phyloP scores from a whole-genome alignment of 2,797 vertebrate species.

The Echiichthys vipera region DNA sequence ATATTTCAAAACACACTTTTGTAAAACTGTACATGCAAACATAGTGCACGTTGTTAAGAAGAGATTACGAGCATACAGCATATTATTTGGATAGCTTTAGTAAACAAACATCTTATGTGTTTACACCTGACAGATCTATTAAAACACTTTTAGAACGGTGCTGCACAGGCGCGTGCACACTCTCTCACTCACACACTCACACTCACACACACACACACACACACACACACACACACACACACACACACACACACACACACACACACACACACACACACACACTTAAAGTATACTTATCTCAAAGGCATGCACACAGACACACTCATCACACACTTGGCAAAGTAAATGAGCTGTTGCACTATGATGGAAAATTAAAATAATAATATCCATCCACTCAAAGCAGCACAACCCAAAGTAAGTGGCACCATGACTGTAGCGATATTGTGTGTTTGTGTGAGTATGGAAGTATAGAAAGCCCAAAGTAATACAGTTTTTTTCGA shows the following conservation, averaged over 20 bases:
- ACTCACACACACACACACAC: conserved; percentile 27
- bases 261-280: conserved; percentile 15
- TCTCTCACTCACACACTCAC: conserved; percentile 15
- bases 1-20: conserved; percentile 85
- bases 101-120: conserved; percentile 91
- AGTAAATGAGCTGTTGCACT: conserved; percentile 6
- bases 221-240: conserved; percentile 19
- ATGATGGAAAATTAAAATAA: neutral
- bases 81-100: conserved; percentile 87
- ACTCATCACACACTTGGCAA: conserved; percentile 32
- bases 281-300: conserved; percentile 14
- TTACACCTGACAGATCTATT: conserved; percentile 85
- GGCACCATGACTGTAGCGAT: neutral
- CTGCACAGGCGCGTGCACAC: conserved; percentile 17
- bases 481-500: too few relatives aligned
- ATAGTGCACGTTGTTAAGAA: conserved; percentile 87
- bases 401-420: conserved; percentile 16
- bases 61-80: conserved; percentile 90
- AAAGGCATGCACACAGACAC: conserved; percentile 36
- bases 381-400: neutral
- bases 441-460: neutral
- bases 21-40: conserved; percentile 98
- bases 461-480: conserved; percentile 14
- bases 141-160: conserved; percentile 69
- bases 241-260: conserved; percentile 17